Conservation (phyloP, 2,113 vertebrate genomes). For the Aplodontia rufa region DNA sequence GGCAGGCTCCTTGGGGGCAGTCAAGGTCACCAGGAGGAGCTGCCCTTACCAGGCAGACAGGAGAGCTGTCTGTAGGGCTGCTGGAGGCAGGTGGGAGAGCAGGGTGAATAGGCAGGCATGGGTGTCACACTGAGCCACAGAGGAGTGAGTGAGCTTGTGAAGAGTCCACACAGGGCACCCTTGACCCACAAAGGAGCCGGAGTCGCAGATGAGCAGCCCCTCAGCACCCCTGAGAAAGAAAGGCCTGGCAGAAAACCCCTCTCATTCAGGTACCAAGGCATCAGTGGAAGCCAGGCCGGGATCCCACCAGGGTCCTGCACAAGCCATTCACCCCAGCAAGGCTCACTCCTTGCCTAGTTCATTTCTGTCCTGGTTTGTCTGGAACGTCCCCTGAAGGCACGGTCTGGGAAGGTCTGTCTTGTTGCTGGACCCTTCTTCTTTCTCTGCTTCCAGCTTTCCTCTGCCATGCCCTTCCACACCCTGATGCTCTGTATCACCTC, state of each 20-base stretch:
- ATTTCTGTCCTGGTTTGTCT: no score
- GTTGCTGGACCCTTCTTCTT: no score
- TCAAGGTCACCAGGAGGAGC: not conserved
- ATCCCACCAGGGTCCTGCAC: no score
- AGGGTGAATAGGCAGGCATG: no score
- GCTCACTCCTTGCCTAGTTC: rapidly evolving
- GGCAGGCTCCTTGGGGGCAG: not conserved
- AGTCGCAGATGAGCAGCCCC: no score
- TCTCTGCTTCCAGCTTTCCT: no score
- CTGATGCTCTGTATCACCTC: no score
- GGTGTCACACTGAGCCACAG: not conserved
- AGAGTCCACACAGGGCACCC: not conserved
- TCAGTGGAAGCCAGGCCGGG: not conserved
- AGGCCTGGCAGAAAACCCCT: not conserved
- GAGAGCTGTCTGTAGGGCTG: not conserved
- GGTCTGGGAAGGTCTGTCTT: no score
- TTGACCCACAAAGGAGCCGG: not conserved
- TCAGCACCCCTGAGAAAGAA: not conserved
- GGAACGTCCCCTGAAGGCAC: no score
- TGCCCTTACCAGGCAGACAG: not conserved
- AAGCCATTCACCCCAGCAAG: not conserved
- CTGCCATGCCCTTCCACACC: no score
- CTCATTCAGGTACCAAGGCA: not conserved
- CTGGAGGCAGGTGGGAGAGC: not conserved
- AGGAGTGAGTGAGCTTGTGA: not conserved